A percentile compares a stretch with the other conserved stretches of the same genome.
phyloP scores from a whole-genome alignment of 2,888 invertebrate species.

The Diplazon laetatorius region DNA sequence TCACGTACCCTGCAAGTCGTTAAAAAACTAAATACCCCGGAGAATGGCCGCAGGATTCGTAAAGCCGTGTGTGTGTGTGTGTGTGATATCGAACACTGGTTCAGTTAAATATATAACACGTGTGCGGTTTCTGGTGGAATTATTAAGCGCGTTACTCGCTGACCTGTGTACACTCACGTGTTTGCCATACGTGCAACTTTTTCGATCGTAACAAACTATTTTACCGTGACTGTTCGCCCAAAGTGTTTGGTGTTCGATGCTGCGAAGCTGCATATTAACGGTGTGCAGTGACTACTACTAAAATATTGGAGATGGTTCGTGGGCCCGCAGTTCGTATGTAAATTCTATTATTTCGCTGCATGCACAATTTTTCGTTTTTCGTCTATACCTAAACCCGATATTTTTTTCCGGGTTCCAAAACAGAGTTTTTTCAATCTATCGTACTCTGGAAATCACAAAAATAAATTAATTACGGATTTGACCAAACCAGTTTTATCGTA shows the following conservation, averaged over 20 bases:
- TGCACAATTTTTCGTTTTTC: neutral
- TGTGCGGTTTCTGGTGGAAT: neutral
- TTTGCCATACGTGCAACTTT: neutral
- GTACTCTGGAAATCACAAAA: neutral
- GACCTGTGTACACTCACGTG: neutral
- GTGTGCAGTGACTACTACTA: neutral
- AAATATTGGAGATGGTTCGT: neutral
- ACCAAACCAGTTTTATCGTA: neutral
- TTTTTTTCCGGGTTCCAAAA: neutral
- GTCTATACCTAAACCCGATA: neutral
- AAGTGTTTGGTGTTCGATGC: neutral
- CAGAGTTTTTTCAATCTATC: neutral
- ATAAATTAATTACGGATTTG: neutral
- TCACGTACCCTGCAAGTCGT: neutral
- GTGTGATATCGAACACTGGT: neutral
- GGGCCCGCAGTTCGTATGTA: neutral
- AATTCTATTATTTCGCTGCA: neutral
- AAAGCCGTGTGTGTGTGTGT: neutral
- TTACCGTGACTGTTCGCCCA: neutral
- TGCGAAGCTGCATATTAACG: neutral
- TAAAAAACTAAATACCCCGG: slow-evolving; percentile 7
- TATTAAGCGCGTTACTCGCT: neutral
- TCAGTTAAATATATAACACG: neutral
- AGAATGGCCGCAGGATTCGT: neutral
- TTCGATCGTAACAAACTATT: neutral